Base-by-base conservation (phyloP, 2,797 vertebrate genomes). In the Enteromius argenteus region DNA sequence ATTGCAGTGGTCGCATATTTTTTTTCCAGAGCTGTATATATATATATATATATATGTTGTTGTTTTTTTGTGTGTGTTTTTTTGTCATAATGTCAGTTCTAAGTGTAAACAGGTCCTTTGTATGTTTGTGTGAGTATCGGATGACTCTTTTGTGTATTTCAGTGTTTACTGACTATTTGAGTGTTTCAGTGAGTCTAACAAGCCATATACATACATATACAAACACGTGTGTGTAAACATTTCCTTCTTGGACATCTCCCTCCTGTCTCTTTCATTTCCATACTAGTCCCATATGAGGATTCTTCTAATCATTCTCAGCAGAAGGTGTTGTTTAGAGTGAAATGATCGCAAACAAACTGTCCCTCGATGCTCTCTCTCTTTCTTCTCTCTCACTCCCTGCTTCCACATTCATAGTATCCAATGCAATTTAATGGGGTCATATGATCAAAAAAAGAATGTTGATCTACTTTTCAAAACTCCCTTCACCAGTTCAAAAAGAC, bases 231-330 rank as follows among this genome's bases (percentile, higher is more conserved):
- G 51, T 32, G 51, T 44, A 60, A 42, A 27, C 53, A 81, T 17
- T 30, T 67, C 21, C 66, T 60, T 76, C 27, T 23, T 35, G 3
- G 14, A 32, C 37, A 46, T 66, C n/a, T 78, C 71, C 72, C 19
- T 79, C 27, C n/a, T 21, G n/a, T 78, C 89, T 76, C 82, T 64
- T 90, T 88, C 39, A 87, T 89, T 90, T 76, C 58, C 86, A 86
- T 90, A 90, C 82, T 83, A 75, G 89, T 90, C 88, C 84, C 68
- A 87, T 89, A 89, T 86, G 19, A 80, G 11, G 39, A 56, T 32
- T 51, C 32, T 83, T 75, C 58, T 75, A 79, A 82, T 15, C 56
- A 77, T 81, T 85, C 27, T 14, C 69, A n/a, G 79, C 37, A 51
- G 69, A 77, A 76, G 83, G 80, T 86, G 87, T 89, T 90, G 79